A percentile compares a stretch with the other conserved stretches of the same genome.
Evolutionary conservation across 2,888 invertebrate species (phyloP).

Genomic region (Dolichomitus sp.): DNA sequence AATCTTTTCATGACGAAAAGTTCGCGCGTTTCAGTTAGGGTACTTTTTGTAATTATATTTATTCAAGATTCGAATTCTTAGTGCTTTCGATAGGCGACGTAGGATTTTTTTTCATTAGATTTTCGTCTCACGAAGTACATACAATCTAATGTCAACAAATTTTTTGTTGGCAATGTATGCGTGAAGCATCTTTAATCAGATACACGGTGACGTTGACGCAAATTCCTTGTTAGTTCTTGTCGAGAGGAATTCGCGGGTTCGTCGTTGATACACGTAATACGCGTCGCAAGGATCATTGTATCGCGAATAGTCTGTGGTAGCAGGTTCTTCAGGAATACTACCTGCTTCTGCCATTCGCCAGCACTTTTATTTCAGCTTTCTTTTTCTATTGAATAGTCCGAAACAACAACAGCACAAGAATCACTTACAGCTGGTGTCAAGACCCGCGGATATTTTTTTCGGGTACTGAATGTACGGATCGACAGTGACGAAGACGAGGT

Average conservation of each 20-base stretch:
- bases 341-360: conserved; percentile 18
- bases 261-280: conserved; percentile 42
- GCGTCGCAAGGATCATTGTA: conserved; percentile 4
- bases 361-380: conserved; percentile 50
- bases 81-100: no score
- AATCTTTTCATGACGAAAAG: no score
- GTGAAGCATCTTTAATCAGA: neutral
- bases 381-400: conserved; percentile 44
- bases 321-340: conserved; percentile 33
- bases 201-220: neutral
- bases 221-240: conserved; percentile 1
- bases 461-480: neutral
- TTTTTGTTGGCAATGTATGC: neutral
- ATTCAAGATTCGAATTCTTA: no score
- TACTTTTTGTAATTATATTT: no score
- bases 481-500: conserved; percentile 32
- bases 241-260: conserved; percentile 39
- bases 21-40: no score
- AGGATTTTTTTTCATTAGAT: no score
- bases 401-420: conserved; percentile 10
- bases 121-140: no score
- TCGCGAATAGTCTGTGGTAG: neutral
- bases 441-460: conserved; percentile 8
- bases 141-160: neutral
- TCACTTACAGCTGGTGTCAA: conserved; percentile 16